These are phyloP conservation scores for Psittacara wagleri DNA, from an alignment of 2,113 vertebrate genomes.

Conservation along the genomic window DNA sequence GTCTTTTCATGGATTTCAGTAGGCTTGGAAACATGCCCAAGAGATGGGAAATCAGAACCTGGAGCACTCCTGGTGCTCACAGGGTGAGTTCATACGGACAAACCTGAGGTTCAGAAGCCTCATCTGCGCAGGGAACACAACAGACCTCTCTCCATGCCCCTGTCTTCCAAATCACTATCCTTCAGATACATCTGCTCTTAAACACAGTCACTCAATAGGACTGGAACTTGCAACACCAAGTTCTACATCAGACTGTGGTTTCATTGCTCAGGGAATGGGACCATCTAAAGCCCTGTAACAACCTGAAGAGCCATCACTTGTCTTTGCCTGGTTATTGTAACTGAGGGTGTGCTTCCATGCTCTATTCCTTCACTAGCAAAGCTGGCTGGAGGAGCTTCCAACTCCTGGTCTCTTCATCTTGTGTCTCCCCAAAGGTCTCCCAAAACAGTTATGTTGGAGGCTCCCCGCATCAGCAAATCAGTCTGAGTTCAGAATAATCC, in stretches of 20 bases:
- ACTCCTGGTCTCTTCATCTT: not conserved
- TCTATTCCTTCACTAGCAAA: not conserved
- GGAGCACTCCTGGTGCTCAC: not conserved
- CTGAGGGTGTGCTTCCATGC: not conserved
- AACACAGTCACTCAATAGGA: not conserved
- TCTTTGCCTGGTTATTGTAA: not conserved
- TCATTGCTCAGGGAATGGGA: not conserved
- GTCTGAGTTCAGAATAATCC: not conserved
- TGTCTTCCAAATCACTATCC: not conserved
- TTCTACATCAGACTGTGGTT: not conserved
- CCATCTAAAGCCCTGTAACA: not conserved
- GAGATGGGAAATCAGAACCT: not conserved
- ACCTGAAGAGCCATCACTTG: not conserved
- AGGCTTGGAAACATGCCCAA: not conserved
- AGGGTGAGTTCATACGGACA: not conserved
- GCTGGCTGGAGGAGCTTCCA: not conserved
- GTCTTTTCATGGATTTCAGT: not conserved
- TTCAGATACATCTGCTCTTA: not conserved
- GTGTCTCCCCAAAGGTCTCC: not conserved
- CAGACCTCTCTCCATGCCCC: not conserved
- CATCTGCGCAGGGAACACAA: not conserved
- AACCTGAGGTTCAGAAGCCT: not conserved
- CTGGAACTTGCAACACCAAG: not conserved
- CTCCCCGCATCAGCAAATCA: not conserved
- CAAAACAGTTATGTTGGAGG: not conserved